Evolutionary conservation across 1,140 invertebrate species (phyloP).

Genomic region (Dolichoris vasculosae): DNA sequence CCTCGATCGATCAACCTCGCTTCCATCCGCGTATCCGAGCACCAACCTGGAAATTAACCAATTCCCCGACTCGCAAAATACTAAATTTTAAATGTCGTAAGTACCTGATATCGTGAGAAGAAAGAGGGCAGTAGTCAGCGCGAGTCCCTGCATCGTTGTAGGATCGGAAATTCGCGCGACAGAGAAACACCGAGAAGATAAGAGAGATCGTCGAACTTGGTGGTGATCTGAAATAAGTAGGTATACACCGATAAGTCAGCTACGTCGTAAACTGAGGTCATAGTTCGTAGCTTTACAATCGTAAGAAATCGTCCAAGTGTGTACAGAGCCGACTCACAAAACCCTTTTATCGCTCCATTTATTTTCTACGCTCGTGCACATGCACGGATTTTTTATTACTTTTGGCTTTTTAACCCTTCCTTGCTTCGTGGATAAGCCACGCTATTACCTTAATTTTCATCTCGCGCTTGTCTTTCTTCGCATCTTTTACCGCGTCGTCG

Average conservation of each 20-base stretch:
- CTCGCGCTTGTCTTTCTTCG: no score
- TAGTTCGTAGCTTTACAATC: slow-evolving; percentile 35
- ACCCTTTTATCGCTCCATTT: not conserved
- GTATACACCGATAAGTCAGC: slow-evolving; percentile 37
- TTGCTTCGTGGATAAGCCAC: not conserved
- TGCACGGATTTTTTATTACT: not conserved
- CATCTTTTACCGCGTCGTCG: no score
- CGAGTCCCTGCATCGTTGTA: slow-evolving; percentile 33
- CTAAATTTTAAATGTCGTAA: not conserved
- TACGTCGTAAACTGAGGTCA: slow-evolving; percentile 18
- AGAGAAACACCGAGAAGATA: slow-evolving; percentile 22
- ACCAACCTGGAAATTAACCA: not conserved
- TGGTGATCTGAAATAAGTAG: slow-evolving; percentile 51
- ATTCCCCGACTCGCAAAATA: not conserved
- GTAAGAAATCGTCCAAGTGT: slow-evolving; percentile 12
- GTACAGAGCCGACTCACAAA: not conserved
- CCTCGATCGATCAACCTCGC: not conserved
- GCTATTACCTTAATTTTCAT: no score
- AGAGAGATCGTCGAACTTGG: slow-evolving; percentile 48
- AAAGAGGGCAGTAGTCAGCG: slow-evolving; percentile 16
- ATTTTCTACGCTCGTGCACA: not conserved
- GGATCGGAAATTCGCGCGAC: slow-evolving; percentile 24
- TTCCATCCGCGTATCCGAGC: not conserved
- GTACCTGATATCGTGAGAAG: slow-evolving; percentile 41
- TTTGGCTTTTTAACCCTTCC: not conserved